phyloP scores from a whole-genome alignment of 2,888 invertebrate genomes.

The Flexamia atlantica region DNA sequence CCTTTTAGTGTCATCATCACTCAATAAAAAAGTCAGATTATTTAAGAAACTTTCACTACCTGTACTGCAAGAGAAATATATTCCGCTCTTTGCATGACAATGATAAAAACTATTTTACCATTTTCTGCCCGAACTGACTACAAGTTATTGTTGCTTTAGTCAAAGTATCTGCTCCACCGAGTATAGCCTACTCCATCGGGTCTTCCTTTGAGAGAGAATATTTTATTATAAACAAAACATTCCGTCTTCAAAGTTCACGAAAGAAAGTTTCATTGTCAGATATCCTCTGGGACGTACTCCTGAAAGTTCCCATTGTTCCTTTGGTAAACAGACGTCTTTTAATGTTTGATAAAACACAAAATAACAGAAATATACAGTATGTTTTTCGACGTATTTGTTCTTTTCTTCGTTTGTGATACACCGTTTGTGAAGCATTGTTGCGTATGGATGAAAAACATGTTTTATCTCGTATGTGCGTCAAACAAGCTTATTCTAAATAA shows the following conservation, averaged over 20 bases:
- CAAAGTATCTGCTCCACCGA: background rate
- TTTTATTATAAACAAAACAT: slow-evolving; percentile 35
- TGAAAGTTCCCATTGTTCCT: slow-evolving; percentile 9
- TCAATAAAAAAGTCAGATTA: no score
- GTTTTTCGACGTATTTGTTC: background rate
- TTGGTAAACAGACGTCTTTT: slow-evolving; percentile 22
- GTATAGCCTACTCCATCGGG: background rate
- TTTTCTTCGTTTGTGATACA: background rate
- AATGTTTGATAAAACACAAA: slow-evolving; percentile 37
- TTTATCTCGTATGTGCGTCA: no score
- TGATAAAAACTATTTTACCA: no score
- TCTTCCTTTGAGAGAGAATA: slow-evolving; percentile 18
- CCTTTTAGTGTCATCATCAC: no score
- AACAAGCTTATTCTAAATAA: no score
- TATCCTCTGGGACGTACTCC: slow-evolving; percentile 4
- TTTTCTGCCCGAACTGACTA: background rate
- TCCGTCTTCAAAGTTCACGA: slow-evolving; percentile 23
- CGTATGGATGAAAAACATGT: no score
- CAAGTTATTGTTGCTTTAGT: background rate
- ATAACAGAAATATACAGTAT: background rate
- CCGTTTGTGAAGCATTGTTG: no score
- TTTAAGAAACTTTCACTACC: no score
- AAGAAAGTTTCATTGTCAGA: slow-evolving; percentile 35
- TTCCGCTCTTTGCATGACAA: no score
- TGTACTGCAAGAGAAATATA: no score